Evolutionary conservation across 2,113 vertebrate species (phyloP).

Genomic region (Hippocampus mohnikei): DNA sequence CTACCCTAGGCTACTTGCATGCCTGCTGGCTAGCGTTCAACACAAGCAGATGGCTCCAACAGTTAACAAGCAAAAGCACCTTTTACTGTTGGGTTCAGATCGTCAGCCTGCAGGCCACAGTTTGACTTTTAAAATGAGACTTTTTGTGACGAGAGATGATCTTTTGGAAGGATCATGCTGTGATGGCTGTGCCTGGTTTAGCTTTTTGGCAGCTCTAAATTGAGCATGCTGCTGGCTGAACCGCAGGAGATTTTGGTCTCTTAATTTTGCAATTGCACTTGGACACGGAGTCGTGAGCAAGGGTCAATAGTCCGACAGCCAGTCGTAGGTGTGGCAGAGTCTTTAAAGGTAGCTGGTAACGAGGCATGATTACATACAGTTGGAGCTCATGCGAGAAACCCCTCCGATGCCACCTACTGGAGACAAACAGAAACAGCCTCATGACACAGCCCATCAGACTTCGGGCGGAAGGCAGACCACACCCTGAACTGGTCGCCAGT

Average conservation of each 20-base stretch:
- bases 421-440: too few relatives aligned
- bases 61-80: slow-evolving; percentile 30
- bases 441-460: too few relatives aligned
- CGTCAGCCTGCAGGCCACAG: slow-evolving; percentile 17
- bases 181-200: slow-evolving; percentile 12
- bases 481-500: too few relatives aligned
- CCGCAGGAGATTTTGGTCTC: slow-evolving; percentile 18
- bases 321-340: too few relatives aligned
- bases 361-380: too few relatives aligned
- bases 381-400: too few relatives aligned
- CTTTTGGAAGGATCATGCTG: slow-evolving; percentile 13
- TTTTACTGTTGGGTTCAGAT: slow-evolving; percentile 11
- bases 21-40: slow-evolving; percentile 22
- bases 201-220: slow-evolving; percentile 19
- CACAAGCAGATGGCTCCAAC: slow-evolving; percentile 15
- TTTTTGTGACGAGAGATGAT: slow-evolving; percentile 34
- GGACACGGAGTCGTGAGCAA: too few relatives aligned
- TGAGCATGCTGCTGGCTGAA: background rate
- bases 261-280: background rate
- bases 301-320: too few relatives aligned
- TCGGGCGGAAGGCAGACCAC: too few relatives aligned
- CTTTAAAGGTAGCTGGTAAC: too few relatives aligned
- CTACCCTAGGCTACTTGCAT: background rate
- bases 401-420: too few relatives aligned
- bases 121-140: slow-evolving; percentile 43